phyloP scores from a whole-genome alignment of 2,113 vertebrate genomes.

The Paedocypris sp. region DNA sequence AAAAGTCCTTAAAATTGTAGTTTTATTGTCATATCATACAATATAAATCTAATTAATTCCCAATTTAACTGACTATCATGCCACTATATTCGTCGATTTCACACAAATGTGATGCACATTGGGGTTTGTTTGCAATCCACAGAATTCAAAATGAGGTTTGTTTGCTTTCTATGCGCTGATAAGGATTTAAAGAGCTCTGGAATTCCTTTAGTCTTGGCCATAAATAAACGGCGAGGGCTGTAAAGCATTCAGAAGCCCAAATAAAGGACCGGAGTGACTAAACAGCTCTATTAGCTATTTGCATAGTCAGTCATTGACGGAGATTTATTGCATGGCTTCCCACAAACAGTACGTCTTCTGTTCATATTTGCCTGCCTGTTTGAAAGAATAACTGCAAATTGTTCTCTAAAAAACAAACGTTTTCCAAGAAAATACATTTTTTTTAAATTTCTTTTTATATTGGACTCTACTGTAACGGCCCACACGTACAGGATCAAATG shows the following conservation, averaged over 20 bases:
- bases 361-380: not conserved
- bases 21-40: too few species aligned
- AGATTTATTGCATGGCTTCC: not conserved
- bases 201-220: slow-evolving; percentile 8
- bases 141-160: slow-evolving; percentile 9
- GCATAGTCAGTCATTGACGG: not conserved
- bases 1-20: too few species aligned
- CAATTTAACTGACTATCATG: too few species aligned
- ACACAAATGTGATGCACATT: not conserved
- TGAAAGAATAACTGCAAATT: not conserved
- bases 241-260: not conserved
- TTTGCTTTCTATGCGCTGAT: slow-evolving; percentile 1
- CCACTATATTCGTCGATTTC: not conserved
- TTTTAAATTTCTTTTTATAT: not conserved
- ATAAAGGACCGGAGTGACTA: not conserved
- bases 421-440: not conserved
- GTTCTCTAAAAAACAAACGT: not conserved
- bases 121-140: not conserved
- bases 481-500: not conserved
- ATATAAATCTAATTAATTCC: too few species aligned
- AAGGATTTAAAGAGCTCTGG: not conserved
- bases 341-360: not conserved
- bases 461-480: not conserved
- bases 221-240: not conserved
- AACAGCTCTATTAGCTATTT: slow-evolving; percentile 14